Percentiles rank a stretch among this genome's conserved stretches.
These are phyloP conservation scores for Clanis bilineata DNA, from an alignment of 2,888 invertebrate genomes.

Conservation along the genomic window DNA sequence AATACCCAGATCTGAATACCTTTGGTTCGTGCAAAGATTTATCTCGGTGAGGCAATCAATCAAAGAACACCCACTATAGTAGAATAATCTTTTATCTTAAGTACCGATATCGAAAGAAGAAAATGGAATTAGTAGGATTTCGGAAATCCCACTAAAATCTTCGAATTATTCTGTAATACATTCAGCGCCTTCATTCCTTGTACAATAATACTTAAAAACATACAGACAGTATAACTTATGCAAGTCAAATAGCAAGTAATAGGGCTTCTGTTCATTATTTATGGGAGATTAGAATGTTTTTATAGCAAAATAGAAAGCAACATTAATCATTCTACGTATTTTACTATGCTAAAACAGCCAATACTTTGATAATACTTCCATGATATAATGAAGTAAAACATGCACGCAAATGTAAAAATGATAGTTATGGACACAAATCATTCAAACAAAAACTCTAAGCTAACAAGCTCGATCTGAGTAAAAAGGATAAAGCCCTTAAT, in stretches of 20 bases:
- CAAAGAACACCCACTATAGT: no score
- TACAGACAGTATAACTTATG: neutral
- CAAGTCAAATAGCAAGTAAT: neutral
- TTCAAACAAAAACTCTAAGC: neutral
- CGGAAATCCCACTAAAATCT: no score
- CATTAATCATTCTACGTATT: neutral
- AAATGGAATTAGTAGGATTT: no score
- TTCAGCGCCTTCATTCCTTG: no score
- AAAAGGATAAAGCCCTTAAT: neutral
- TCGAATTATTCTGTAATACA: no score
- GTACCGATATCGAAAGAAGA: no score
- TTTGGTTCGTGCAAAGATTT: no score
- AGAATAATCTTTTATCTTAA: no score
- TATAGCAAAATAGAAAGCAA: neutral
- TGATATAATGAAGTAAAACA: neutral
- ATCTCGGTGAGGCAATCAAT: no score
- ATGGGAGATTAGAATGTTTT: neutral
- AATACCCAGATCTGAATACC: no score
- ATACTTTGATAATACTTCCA: neutral
- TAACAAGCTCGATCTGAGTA: neutral
- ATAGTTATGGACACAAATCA: neutral
- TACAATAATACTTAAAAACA: no score
- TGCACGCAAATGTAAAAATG: neutral
- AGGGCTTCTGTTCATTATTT: neutral
- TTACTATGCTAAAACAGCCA: neutral